Evolutionary conservation across 2,797 vertebrate genomes (phyloP).

Genomic region (Lagodon rhomboides): DNA sequence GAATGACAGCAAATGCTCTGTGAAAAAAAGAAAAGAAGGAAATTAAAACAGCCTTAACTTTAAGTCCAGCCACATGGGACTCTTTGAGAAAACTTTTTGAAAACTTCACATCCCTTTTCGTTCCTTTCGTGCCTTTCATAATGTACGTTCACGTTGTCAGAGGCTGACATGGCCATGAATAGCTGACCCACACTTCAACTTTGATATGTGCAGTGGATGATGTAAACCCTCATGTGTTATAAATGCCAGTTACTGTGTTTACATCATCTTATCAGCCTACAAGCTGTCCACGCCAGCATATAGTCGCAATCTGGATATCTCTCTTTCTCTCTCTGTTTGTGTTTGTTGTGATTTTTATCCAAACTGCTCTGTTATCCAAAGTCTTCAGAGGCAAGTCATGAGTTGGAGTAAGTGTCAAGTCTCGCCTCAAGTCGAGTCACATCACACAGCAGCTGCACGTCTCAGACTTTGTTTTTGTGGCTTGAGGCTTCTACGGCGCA

Average conservation of each 20-base stretch:
- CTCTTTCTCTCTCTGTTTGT: constrained; percentile 14
- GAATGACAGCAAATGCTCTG: neutral
- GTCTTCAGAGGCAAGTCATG: constrained; percentile 17
- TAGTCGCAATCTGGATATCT: constrained; percentile 39
- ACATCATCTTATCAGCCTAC: constrained; percentile 46
- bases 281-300: constrained; percentile 36
- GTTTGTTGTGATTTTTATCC: constrained; percentile 50
- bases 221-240: constrained; percentile 68
- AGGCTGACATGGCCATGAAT: constrained; percentile 28
- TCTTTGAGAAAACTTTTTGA: no score
- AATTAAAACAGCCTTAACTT: neutral
- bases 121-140: neutral
- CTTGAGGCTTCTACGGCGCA: neutral
- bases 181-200: constrained; percentile 57
- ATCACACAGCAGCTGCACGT: constrained; percentile 3
- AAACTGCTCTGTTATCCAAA: constrained; percentile 23
- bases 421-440: constrained; percentile 17
- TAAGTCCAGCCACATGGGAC: neutral
- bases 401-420: constrained; percentile 19
- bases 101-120: neutral
- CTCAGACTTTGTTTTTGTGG: neutral
- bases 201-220: constrained; percentile 48
- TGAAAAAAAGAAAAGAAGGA: neutral
- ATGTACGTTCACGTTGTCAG: neutral
- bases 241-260: constrained; percentile 62